These are phyloP conservation scores for Napeogenes inachia DNA, from an alignment of 2,888 invertebrate genomes.

Conservation along the genomic window DNA sequence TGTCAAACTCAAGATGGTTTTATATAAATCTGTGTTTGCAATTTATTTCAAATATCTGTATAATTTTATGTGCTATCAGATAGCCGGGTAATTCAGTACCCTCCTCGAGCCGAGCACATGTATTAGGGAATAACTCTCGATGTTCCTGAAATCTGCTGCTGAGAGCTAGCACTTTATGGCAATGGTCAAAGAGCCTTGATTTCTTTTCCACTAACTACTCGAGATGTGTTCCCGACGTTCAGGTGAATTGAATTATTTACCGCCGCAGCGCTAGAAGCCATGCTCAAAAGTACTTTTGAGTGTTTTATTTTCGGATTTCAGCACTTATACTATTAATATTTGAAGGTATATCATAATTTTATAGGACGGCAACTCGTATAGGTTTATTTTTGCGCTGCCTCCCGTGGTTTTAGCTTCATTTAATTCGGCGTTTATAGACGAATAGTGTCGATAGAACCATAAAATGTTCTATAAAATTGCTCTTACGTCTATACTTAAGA, in stretches of 20 bases:
- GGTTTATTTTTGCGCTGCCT: slow-evolving; percentile 27
- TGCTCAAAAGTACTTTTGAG: neutral
- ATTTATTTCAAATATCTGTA: slow-evolving; percentile 20
- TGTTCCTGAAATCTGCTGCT: slow-evolving; percentile 40
- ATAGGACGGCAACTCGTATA: neutral
- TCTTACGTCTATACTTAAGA: slow-evolving; percentile 56
- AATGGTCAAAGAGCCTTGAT: slow-evolving; percentile 33
- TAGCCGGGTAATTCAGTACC: slow-evolving; percentile 51
- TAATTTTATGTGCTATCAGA: slow-evolving; percentile 24
- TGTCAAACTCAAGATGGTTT: neutral
- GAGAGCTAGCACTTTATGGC: slow-evolving; percentile 39
- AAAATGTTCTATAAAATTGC: slow-evolving; percentile 65
- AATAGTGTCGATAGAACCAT: slow-evolving; percentile 64
- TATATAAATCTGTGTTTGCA: slow-evolving; percentile 2
- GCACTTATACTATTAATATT: neutral
- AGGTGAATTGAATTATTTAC: slow-evolving; percentile 29
- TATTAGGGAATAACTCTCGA: slow-evolving; percentile 51
- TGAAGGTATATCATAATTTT: neutral
- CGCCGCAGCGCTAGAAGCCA: slow-evolving; percentile 11
- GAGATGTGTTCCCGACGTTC: slow-evolving; percentile 25
- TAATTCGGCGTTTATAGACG: slow-evolving; percentile 66
- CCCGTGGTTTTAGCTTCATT: slow-evolving; percentile 49
- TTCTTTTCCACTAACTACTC: slow-evolving; percentile 28
- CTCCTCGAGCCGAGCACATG: slow-evolving; percentile 46
- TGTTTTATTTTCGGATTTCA: slow-evolving; percentile 5